Evolutionary conservation across 2,113 vertebrate species (phyloP).

Genomic region (Rhea pennata): DNA sequence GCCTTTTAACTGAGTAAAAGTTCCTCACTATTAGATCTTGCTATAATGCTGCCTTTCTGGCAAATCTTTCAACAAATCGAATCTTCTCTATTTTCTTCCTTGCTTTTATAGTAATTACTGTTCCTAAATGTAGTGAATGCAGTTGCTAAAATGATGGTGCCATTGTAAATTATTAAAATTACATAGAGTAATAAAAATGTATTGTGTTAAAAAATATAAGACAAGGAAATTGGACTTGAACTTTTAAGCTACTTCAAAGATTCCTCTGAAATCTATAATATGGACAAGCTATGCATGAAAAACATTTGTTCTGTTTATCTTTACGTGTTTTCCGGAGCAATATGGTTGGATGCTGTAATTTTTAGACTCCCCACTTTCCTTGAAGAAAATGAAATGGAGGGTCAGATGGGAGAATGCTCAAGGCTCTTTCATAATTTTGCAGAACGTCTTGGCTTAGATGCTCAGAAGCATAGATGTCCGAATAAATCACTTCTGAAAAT

Average conservation of each 20-base stretch:
- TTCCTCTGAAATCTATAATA: not conserved
- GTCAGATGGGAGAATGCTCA: not conserved
- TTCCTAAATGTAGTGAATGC: not conserved
- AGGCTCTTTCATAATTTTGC: not conserved
- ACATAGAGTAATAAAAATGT: not conserved
- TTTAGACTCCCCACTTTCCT: not conserved
- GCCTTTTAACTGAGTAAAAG: not conserved
- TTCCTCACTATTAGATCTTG: not conserved
- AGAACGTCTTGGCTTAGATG: not conserved
- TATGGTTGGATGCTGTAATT: not conserved
- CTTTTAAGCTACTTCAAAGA: not conserved
- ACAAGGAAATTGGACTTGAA: not conserved
- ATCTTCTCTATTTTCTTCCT: not conserved
- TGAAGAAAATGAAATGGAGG: not conserved
- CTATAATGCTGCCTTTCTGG: not conserved
- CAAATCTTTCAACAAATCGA: not conserved
- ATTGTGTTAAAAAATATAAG: not conserved
- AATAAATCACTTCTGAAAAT: not conserved
- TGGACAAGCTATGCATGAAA: not conserved
- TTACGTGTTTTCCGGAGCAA: not conserved
- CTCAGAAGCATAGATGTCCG: not conserved
- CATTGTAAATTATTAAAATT: slow-evolving; percentile 42
- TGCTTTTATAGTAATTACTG: not conserved
- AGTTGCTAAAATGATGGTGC: not conserved
- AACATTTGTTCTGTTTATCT: not conserved